Evolutionary conservation across 2,113 vertebrate species (phyloP), one percentile per base, ranked within the genome.

Genomic region (Megaptera novaeangliae): DNA sequence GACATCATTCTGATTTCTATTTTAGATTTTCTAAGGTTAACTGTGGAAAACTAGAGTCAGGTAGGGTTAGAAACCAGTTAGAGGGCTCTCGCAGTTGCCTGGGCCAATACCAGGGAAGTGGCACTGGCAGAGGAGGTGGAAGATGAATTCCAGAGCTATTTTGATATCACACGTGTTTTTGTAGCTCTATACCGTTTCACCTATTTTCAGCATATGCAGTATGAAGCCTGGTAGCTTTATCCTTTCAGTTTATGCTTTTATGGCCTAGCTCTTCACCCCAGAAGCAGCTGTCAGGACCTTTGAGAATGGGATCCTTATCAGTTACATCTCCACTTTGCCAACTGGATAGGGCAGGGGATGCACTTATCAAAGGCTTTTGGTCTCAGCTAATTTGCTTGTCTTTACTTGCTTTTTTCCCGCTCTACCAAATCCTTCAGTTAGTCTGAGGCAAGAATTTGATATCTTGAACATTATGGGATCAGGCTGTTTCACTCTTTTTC

Each of bases 91-190:
- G n/a, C 6, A 44, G 23, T 61, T 63, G 49, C 34, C 61, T 31
- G 69, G 72, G 59, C 84, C 36, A 52, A 27, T 17, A 39, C 8
- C 34, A 52, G 74, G 61, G 61, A 84, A 61, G 29, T 71, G 63
- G 46, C n/a, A 3, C 39, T 90, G 93, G 34, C 55, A 44, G 5
- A 11, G 61, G 68, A 86, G 41, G 17, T 44, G 7, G 80, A 78
- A 52, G 66, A 52, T 57, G 87, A 63, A 80, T 82, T 69, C 75
- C 88, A 95, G 80, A 80, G 91, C 88, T 96, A 74, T 94, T 96
- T 95, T 90, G 68, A 95, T 96, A 86, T 29, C 61, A 44, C 12
- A 64, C 52, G 21, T 94, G 71, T 75, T 95, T 59, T 89, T 85
- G n/a, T 63, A 92, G 95, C 69, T 90, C 29, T 55, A 52, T 36